Percentiles rank a stretch among this genome's conserved stretches.
Evolutionary conservation across 37 sponge, comb jelly and placozoan genomes (phyloP).

Genomic region (Hormiphora californensis): DNA sequence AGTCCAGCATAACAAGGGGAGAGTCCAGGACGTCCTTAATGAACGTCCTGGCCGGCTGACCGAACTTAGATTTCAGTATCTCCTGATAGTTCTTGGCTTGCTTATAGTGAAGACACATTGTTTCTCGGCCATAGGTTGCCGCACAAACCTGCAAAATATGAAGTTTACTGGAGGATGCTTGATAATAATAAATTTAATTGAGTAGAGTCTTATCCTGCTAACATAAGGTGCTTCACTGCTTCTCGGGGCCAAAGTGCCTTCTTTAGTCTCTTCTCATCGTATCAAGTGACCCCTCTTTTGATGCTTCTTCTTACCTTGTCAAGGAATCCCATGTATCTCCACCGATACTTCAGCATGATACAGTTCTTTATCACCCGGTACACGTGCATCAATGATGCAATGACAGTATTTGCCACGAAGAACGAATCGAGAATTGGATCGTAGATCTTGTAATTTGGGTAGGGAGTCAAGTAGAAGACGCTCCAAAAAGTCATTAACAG

Average conservation of each 20-base stretch:
- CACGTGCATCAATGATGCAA: background rate
- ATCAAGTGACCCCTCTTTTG: too few species aligned
- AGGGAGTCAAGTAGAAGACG: background rate
- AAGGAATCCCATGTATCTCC: background rate
- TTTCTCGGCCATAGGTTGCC: background rate
- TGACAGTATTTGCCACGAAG: background rate
- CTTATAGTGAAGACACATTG: background rate
- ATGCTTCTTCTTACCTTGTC: background rate
- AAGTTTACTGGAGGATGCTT: too few species aligned
- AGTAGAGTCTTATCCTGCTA: too few species aligned
- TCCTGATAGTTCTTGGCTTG: too few species aligned
- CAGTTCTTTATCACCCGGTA: background rate
- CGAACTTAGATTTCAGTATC: background rate
- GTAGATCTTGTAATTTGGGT: background rate
- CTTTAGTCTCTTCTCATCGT: too few species aligned
- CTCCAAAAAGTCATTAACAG: background rate
- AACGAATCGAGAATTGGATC: background rate
- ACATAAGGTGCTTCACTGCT: too few species aligned
- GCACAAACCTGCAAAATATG: too few species aligned
- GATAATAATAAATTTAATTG: too few species aligned
- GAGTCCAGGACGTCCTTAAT: background rate
- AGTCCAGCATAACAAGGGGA: background rate
- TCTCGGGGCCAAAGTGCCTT: too few species aligned
- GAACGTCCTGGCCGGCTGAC: background rate
- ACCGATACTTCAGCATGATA: background rate